Percentiles rank a stretch among this genome's conserved stretches.
These are phyloP conservation scores for Drosophila neotestacea DNA, from an alignment of 2,888 invertebrate genomes.

Conservation along the genomic window DNA sequence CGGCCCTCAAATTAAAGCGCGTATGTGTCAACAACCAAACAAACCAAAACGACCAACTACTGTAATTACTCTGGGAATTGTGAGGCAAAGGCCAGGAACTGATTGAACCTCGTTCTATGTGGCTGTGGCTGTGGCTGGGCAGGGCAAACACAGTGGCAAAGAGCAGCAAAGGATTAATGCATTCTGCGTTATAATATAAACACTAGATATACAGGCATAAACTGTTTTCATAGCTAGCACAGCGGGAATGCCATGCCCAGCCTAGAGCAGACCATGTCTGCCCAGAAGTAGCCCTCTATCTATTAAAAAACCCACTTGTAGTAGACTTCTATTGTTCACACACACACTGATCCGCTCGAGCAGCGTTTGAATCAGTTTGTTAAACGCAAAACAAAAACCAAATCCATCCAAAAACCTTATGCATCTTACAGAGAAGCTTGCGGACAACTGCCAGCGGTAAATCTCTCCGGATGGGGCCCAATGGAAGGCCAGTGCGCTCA, in stretches of 20 bases:
- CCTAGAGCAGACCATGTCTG: conserved; percentile 10
- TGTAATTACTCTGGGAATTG: conserved; percentile 37
- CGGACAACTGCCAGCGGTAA: conserved; percentile 75
- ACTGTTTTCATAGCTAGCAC: conserved; percentile 28
- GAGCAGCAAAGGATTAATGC: conserved; percentile 39
- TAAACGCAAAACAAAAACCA: conserved; percentile 41
- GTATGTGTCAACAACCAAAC: conserved; percentile 78
- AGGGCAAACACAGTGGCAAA: conserved; percentile 24
- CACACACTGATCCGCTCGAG: conserved; percentile 46
- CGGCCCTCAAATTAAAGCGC: conserved; percentile 85
- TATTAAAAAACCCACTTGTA: conserved; percentile 37
- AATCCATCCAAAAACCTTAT: conserved; percentile 79
- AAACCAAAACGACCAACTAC: conserved; percentile 30
- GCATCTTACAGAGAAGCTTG: conserved; percentile 85
- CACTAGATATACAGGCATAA: conserved; percentile 21
- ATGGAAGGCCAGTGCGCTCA: conserved; percentile 83
- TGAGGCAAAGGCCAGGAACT: conserved; percentile 17
- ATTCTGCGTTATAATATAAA: conserved; percentile 10
- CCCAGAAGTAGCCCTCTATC: conserved; percentile 29
- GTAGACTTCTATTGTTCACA: conserved; percentile 50
- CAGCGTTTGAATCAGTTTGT: conserved; percentile 50
- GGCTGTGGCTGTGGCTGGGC: conserved; percentile 38
- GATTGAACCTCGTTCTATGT: conserved; percentile 24
- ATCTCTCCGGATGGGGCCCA: conserved; percentile 82
- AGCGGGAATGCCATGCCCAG: conserved; percentile 10